Conservation (phyloP, 2,888 invertebrate species). For the Meiosimyza platycephala region DNA sequence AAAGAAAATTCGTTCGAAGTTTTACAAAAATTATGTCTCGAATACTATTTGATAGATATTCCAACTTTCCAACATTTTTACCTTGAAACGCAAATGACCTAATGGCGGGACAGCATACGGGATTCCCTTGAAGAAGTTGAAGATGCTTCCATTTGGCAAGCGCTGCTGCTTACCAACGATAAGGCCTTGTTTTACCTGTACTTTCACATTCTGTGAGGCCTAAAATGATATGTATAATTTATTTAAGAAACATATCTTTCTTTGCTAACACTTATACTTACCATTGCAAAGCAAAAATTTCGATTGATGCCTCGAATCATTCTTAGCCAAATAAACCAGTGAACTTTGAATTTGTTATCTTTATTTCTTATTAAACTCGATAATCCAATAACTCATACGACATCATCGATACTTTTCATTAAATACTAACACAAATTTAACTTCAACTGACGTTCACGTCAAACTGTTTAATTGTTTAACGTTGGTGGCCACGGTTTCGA, state of each 20-base stretch:
- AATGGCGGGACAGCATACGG: slow-evolving; percentile 72
- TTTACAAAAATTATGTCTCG: no score
- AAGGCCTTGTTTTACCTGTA: slow-evolving; percentile 67
- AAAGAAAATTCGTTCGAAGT: no score
- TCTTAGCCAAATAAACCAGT: no score
- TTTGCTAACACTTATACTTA: neutral
- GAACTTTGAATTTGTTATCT: no score
- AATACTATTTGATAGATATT: no score
- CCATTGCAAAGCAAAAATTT: neutral
- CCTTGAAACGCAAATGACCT: slow-evolving; percentile 64
- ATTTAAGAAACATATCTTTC: neutral
- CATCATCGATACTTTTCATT: no score
- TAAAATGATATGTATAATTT: neutral
- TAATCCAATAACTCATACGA: no score
- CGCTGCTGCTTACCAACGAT: slow-evolving; percentile 67
- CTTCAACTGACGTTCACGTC: no score
- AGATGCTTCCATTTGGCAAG: slow-evolving; percentile 65
- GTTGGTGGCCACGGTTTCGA: no score
- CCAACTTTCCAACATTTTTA: slow-evolving; percentile 48
- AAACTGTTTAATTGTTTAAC: no score
- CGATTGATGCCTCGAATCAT: neutral
- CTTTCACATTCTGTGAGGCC: slow-evolving; percentile 50
- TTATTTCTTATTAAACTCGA: no score
- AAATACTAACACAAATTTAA: no score
- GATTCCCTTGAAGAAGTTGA: slow-evolving; percentile 69